Evolutionary conservation across 2,797 vertebrate genomes (phyloP), one percentile per base, ranked within the genome.

Genomic region (Melanogrammus aeglefinus): DNA sequence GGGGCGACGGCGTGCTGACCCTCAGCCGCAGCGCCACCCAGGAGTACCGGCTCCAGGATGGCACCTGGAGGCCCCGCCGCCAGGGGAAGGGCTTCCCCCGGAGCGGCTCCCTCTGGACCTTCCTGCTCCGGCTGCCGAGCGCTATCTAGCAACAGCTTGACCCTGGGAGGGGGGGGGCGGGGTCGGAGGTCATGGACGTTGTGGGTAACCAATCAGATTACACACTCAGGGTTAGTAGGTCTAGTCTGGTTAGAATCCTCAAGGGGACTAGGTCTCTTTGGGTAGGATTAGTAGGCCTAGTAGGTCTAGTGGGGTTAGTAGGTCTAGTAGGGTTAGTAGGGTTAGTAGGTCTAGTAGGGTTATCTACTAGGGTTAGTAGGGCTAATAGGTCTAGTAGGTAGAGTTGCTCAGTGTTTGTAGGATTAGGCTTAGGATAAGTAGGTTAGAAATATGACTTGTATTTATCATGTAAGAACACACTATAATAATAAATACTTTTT

Each of bases 91-190:
- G 98, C 8, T 99, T 98, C 82, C 97, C 96, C 0, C 92, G 96
- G 80, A 95, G 95, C 0, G 97, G 97, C 2, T 96, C 96, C 3
- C 83, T 98, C 87, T 97, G 96, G 90, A 96, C 96, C 3, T 97
- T 97, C 81, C 93, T 98, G 75, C 93, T 99, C 69, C 91, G 93
- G 78, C 88, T 98, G 86, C 96, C 96, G 0, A 87, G 18, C 21
- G 16, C 47, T 21, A 0, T 4, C 2, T 63, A 63, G 57, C n/a
- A 63, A 63, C 57, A 63, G 57, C n/a, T 63, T 63, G 21, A 63
- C n/a, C 8, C n/a, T 2, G 6, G 57, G 21, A 21, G 47, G 6
- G 3, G 57, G 57, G 1, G 21, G n/a, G 39, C 18, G 1, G 13
- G 47, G 47, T 57, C 18, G 16, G 21, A 47, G 41, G 41, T 47